phyloP scores from a whole-genome alignment of 2,888 invertebrate species.

The Erebia aethiops region DNA sequence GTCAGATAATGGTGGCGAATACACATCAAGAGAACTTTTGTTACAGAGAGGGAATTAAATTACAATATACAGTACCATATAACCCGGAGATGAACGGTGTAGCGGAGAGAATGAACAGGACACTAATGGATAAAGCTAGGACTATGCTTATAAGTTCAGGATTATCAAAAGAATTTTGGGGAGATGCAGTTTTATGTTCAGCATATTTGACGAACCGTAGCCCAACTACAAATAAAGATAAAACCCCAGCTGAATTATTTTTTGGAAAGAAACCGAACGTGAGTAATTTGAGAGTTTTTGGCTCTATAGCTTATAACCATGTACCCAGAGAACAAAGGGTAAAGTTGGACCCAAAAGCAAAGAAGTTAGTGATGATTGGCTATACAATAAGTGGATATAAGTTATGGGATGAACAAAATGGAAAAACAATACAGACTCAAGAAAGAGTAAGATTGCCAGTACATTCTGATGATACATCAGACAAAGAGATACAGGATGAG shows the following conservation, averaged over 20 bases:
- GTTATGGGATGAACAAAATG: slow-evolving; percentile 6
- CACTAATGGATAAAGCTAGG: slow-evolving; percentile 35
- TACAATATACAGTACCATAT: too few species aligned
- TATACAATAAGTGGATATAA: slow-evolving; percentile 11
- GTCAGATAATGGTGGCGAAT: too few species aligned
- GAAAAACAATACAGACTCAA: not conserved
- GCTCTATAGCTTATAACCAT: slow-evolving; percentile 11
- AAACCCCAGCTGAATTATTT: not conserved
- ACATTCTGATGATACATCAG: not conserved
- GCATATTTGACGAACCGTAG: slow-evolving; percentile 7
- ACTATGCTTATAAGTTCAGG: slow-evolving; percentile 25
- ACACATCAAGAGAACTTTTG: too few species aligned
- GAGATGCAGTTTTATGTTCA: slow-evolving; percentile 29
- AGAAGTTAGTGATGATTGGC: slow-evolving; percentile 17
- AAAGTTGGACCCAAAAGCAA: slow-evolving; percentile 11
- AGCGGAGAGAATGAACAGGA: slow-evolving; percentile 38
- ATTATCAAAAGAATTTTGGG: slow-evolving; percentile 27
- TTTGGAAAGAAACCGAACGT: not conserved
- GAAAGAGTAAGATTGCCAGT: not conserved
- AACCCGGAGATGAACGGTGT: slow-evolving; percentile 33
- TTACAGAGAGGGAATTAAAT: too few species aligned
- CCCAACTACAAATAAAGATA: not conserved
- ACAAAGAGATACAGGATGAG: not conserved
- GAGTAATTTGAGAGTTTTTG: slow-evolving; percentile 6
- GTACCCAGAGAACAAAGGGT: not conserved